phyloP scores from a whole-genome alignment of 2,113 vertebrate genomes.

The Lota lota region DNA sequence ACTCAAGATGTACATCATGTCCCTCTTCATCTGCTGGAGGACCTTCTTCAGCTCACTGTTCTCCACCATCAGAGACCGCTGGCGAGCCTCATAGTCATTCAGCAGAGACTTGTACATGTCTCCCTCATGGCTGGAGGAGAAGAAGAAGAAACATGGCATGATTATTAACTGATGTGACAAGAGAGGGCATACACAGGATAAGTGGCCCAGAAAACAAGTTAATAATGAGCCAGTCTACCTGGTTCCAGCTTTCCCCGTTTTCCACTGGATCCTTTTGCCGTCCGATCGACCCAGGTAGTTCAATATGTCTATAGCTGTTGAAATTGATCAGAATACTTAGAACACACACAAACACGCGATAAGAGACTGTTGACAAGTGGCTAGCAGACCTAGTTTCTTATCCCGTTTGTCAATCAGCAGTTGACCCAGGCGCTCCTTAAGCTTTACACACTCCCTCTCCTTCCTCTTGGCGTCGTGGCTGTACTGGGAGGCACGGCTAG shows the following conservation, averaged over 20 bases:
- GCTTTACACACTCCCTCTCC: slow-evolving; percentile 88
- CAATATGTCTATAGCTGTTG: slow-evolving; percentile 88
- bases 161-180: neutral
- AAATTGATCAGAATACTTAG: slow-evolving; percentile 13
- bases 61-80: slow-evolving; percentile 86
- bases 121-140: slow-evolving; percentile 82
- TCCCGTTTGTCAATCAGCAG: slow-evolving; percentile 92
- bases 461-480: slow-evolving; percentile 95
- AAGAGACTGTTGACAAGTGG: too few species aligned
- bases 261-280: slow-evolving; percentile 94
- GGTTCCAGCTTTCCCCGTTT: slow-evolving; percentile 83
- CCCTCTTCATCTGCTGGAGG: slow-evolving; percentile 96
- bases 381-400: slow-evolving; percentile 49
- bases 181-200: neutral
- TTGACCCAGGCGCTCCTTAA: slow-evolving; percentile 92
- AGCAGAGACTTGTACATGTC: slow-evolving; percentile 93
- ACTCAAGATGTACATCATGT: slow-evolving; percentile 91
- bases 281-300: slow-evolving; percentile 92
- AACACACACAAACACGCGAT: neutral
- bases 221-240: slow-evolving; percentile 57
- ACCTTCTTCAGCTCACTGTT: slow-evolving; percentile 95
- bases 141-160: slow-evolving; percentile 22
- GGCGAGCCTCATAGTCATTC: slow-evolving; percentile 85
- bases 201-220: neutral
- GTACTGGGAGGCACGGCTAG: slow-evolving; percentile 92